These are phyloP conservation scores for Enteromius fasciolatus DNA, from an alignment of 2,797 vertebrate species.

Conservation along the genomic window DNA sequence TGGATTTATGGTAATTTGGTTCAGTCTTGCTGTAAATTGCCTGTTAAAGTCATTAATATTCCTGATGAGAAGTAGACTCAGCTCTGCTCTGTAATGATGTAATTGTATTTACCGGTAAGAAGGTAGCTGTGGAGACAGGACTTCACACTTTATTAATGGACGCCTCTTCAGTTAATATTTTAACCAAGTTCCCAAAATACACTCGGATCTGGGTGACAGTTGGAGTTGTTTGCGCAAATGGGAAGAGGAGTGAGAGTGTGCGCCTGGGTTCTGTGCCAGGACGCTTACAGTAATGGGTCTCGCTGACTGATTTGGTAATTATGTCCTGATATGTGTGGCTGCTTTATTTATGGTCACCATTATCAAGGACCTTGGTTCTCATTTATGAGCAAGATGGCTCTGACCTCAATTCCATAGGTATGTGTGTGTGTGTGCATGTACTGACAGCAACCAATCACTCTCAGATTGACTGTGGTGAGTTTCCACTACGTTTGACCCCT, in stretches of 20 bases:
- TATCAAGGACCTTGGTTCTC: conserved; percentile 54
- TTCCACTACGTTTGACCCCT: conserved; percentile 13
- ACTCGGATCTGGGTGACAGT: conserved; percentile 30
- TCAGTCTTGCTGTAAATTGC: conserved; percentile 56
- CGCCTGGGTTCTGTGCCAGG: conserved; percentile 41
- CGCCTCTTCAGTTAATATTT: conserved; percentile 38
- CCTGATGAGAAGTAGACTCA: conserved; percentile 53
- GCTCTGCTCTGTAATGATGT: conserved; percentile 51
- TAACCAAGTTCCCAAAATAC: conserved; percentile 36
- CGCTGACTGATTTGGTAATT: conserved; percentile 56
- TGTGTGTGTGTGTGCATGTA: conserved; percentile 28
- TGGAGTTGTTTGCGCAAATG: conserved; percentile 30
- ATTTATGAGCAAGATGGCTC: conserved; percentile 47
- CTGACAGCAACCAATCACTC: conserved; percentile 40
- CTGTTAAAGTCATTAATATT: conserved; percentile 59
- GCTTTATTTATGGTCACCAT: conserved; percentile 61
- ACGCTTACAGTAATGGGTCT: conserved; percentile 45
- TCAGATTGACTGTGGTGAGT: conserved; percentile 44
- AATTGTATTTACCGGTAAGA: conserved; percentile 54
- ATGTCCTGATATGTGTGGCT: conserved; percentile 48
- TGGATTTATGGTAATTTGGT: conserved; percentile 59
- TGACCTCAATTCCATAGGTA: conserved; percentile 51
- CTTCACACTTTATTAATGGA: conserved; percentile 41
- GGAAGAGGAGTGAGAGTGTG: conserved; percentile 6
- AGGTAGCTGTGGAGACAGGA: conserved; percentile 28